A percentile compares a stretch with the other conserved stretches of the same genome.
phyloP scores from a whole-genome alignment of 1,140 invertebrate genomes.

The Anagrus nilaparvatae region DNA sequence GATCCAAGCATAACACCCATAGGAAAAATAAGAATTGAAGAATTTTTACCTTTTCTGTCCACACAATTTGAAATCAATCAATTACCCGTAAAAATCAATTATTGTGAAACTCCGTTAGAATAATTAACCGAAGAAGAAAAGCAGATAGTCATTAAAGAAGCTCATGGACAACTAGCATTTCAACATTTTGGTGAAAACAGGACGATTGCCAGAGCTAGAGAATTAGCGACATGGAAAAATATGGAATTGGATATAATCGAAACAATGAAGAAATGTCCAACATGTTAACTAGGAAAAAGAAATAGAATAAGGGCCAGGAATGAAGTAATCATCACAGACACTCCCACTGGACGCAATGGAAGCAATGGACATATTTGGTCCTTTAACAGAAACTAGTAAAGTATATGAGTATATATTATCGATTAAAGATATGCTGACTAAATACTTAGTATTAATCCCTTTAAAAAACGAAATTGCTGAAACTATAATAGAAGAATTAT shows the following conservation, averaged over 20 bases:
- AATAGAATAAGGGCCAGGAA: not conserved
- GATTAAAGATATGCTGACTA: not conserved
- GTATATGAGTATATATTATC: too few relatives aligned
- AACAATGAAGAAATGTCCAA: not conserved
- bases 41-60: too few relatives aligned
- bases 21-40: too few relatives aligned
- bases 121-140: constrained; percentile 1
- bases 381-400: not conserved
- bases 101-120: too few relatives aligned
- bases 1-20: too few relatives aligned
- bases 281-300: not conserved
- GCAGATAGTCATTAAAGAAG: constrained; percentile 4
- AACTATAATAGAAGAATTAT: not conserved
- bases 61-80: too few relatives aligned
- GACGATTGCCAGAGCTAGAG: not conserved
- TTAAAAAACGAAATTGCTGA: not conserved
- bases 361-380: too few relatives aligned
- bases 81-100: too few relatives aligned
- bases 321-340: not conserved
- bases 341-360: not conserved
- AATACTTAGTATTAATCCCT: not conserved
- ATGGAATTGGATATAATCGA: not conserved
- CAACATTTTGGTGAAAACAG: constrained; percentile 5
- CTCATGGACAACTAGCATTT: not conserved
- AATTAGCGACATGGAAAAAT: not conserved